Conservation (phyloP, 2,113 vertebrate species). For the Lathamus discolor region DNA sequence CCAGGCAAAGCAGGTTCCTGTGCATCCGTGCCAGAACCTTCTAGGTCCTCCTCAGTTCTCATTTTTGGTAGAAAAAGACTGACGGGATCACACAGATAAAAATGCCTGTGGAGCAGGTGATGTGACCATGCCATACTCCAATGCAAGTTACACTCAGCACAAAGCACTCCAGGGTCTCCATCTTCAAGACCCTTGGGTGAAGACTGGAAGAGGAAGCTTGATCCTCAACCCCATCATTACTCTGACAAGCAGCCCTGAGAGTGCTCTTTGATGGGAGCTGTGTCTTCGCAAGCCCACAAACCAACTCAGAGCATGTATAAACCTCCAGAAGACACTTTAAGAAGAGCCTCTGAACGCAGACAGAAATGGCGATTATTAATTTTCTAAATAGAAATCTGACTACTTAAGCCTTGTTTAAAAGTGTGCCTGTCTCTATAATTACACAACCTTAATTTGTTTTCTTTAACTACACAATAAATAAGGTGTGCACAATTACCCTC, state of each 20-base stretch:
- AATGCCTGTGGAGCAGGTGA: not conserved
- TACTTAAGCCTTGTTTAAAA: constrained; percentile 72
- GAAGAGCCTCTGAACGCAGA: not conserved
- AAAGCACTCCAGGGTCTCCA: not conserved
- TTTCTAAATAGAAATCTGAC: constrained; percentile 70
- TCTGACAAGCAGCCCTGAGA: not conserved
- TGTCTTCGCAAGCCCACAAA: not conserved
- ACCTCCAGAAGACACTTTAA: constrained; percentile 25
- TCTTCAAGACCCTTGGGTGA: not conserved
- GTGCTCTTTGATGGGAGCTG: not conserved
- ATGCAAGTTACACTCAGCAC: not conserved
- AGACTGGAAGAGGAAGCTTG: not conserved
- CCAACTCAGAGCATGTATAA: not conserved
- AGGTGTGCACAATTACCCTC: constrained; percentile 56
- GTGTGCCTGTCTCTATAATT: constrained; percentile 69
- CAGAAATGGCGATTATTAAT: constrained; percentile 64
- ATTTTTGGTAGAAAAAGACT: not conserved
- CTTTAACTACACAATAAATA: constrained; percentile 72
- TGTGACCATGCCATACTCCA: not conserved
- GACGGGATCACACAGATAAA: not conserved
- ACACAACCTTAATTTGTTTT: constrained; percentile 78
- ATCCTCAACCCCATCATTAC: not conserved
- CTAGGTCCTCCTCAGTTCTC: not conserved
- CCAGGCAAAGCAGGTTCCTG: not conserved
- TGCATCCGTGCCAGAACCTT: not conserved